These are phyloP conservation scores for Agelastica alni DNA, from an alignment of 2,888 invertebrate species.

Conservation along the genomic window DNA sequence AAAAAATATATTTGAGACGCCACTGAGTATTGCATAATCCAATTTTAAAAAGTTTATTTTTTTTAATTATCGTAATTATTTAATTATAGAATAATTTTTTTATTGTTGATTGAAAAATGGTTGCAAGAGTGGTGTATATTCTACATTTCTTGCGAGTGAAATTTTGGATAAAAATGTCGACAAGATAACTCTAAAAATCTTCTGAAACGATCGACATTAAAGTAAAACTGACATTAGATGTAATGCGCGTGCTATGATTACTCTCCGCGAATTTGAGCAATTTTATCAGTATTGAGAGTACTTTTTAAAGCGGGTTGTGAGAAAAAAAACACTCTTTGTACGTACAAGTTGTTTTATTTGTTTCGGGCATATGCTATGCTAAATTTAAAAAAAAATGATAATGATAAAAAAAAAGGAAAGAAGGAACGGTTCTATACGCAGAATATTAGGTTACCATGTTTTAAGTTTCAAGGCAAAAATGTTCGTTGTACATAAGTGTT, in stretches of 20 bases:
- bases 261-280: constrained; percentile 32
- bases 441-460: constrained; percentile 44
- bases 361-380: constrained; percentile 35
- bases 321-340: constrained; percentile 42
- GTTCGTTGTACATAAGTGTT: not conserved
- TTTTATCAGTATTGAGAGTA: constrained; percentile 50
- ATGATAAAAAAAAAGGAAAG: constrained; percentile 40
- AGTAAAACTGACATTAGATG: constrained; percentile 12
- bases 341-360: constrained; percentile 37
- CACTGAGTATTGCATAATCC: too few relatives aligned
- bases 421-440: constrained; percentile 36
- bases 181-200: too few relatives aligned
- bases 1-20: too few relatives aligned
- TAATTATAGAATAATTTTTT: too few relatives aligned
- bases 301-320: constrained; percentile 53
- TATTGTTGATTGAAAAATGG: too few relatives aligned
- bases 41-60: not conserved
- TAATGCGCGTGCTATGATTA: constrained; percentile 28
- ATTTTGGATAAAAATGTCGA: too few relatives aligned
- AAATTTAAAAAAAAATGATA: constrained; percentile 33
- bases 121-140: too few relatives aligned
- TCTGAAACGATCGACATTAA: not conserved
- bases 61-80: not conserved
- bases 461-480: constrained; percentile 28
- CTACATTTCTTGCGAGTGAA: too few relatives aligned